Conservation (phyloP, 2,888 invertebrate species). For the Caenorhabditis macrosperma region DNA sequence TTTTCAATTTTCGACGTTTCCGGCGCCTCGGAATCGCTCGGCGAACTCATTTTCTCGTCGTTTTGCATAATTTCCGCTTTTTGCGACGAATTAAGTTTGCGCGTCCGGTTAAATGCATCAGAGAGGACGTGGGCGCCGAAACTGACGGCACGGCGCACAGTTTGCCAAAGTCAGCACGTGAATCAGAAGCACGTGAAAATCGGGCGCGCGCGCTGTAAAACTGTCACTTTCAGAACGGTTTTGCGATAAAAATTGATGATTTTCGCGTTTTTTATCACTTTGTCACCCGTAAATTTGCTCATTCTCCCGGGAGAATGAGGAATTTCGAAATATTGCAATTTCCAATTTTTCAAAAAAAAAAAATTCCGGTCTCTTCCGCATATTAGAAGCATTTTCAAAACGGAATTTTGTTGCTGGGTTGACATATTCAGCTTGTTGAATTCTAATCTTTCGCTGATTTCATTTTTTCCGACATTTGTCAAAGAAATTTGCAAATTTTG, state of each 20-base stretch:
- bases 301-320: not conserved
- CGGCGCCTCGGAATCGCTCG: not conserved
- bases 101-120: constrained; percentile 12
- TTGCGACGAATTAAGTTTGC: constrained; percentile 2
- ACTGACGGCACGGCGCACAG: constrained; percentile 31
- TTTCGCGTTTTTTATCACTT: not conserved
- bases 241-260: not conserved
- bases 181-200: constrained; percentile 8
- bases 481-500: too few relatives aligned
- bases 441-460: too few relatives aligned
- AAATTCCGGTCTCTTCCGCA: too few relatives aligned
- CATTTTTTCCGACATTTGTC: too few relatives aligned
- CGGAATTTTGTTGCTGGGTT: too few relatives aligned
- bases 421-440: too few relatives aligned
- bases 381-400: too few relatives aligned
- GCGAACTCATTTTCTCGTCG: constrained; percentile 16
- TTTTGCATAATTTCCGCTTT: not conserved
- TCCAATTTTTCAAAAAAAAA: constrained; percentile 1
- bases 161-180: constrained; percentile 20
- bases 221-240: not conserved
- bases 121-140: constrained; percentile 19
- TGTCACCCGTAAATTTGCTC: not conserved
- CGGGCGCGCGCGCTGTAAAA: not conserved
- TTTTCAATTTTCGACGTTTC: constrained; percentile 10
- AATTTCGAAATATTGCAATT: not conserved